Percentiles rank a stretch among this genome's conserved stretches.
Evolutionary conservation across 2,888 invertebrate species (phyloP).

Genomic region (Lasioglossum villosulum): DNA sequence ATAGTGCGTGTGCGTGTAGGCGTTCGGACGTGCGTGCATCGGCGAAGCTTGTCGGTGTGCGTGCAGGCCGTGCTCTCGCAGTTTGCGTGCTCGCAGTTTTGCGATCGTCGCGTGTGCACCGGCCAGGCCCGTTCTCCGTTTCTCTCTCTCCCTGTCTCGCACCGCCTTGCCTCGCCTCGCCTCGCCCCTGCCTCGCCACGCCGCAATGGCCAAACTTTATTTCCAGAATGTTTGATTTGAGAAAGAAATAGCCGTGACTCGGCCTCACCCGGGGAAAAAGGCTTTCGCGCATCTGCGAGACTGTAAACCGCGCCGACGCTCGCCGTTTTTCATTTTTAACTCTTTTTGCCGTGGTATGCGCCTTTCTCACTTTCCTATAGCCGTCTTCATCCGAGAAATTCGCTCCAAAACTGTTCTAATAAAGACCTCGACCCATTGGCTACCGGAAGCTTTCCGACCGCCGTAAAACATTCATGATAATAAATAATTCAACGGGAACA

Average conservation of each 20-base stretch:
- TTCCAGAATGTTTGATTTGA: slow-evolving; percentile 83
- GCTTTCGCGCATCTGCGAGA: slow-evolving; percentile 50
- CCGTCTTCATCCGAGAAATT: neutral
- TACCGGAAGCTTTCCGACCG: fast-evolving
- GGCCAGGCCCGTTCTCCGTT: slow-evolving; percentile 45
- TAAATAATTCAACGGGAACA: neutral
- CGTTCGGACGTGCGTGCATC: slow-evolving; percentile 31
- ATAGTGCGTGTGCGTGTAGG: slow-evolving; percentile 46
- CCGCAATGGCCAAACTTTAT: slow-evolving; percentile 79
- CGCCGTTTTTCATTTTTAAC: neutral
- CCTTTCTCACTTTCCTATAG: neutral
- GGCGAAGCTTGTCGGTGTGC: slow-evolving; percentile 9
- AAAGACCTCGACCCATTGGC: neutral
- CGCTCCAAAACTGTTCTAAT: neutral
- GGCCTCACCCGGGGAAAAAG: slow-evolving; percentile 61
- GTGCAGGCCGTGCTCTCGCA: slow-evolving; percentile 12
- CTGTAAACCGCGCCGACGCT: slow-evolving; percentile 73
- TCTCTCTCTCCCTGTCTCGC: neutral
- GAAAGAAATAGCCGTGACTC: slow-evolving; percentile 81
- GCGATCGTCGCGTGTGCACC: slow-evolving; percentile 50
- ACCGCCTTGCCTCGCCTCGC: neutral
- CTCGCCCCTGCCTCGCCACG: neutral
- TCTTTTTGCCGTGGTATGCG: slow-evolving; percentile 2
- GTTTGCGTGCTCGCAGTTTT: slow-evolving; percentile 39
- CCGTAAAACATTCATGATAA: neutral